These are phyloP conservation scores for Lochmaea capreae DNA, from an alignment of 2,888 invertebrate species.

Conservation along the genomic window DNA sequence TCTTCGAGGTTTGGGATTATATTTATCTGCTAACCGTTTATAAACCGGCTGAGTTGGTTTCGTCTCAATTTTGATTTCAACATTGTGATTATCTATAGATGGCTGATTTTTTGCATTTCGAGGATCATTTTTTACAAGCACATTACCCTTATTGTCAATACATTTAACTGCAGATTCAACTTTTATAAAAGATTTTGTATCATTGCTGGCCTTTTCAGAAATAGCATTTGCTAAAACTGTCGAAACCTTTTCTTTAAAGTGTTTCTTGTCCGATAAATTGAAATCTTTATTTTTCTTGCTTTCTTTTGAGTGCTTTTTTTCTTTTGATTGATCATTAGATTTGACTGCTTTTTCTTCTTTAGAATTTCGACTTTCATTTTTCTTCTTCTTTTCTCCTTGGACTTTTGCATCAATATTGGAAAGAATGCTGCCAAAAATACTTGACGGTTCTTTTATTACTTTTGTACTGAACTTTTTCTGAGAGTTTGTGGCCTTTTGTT, in stretches of 20 bases:
- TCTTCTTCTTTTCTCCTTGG: conserved; percentile 49
- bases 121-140: background rate
- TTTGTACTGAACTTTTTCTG: background rate
- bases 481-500: background rate
- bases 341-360: conserved; percentile 27
- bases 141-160: background rate
- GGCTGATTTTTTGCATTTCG: background rate
- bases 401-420: conserved; percentile 54
- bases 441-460: conserved; percentile 47
- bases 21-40: conserved; percentile 65
- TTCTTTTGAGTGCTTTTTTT: conserved; percentile 28
- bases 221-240: background rate
- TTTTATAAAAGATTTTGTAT: background rate
- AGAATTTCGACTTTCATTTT: conserved; percentile 41
- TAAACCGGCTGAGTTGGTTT: conserved; percentile 33
- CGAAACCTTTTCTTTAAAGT: conserved; percentile 10
- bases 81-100: background rate
- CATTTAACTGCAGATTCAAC: background rate
- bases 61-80: conserved; percentile 4
- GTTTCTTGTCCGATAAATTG: background rate
- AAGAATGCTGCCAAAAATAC: conserved; percentile 53
- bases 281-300: conserved; percentile 25
- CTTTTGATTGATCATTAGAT: conserved; percentile 14
- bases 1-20: conserved; percentile 65
- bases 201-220: background rate